Base-by-base conservation (phyloP, 2,888 invertebrate species). In the Charanyca ferruginea region DNA sequence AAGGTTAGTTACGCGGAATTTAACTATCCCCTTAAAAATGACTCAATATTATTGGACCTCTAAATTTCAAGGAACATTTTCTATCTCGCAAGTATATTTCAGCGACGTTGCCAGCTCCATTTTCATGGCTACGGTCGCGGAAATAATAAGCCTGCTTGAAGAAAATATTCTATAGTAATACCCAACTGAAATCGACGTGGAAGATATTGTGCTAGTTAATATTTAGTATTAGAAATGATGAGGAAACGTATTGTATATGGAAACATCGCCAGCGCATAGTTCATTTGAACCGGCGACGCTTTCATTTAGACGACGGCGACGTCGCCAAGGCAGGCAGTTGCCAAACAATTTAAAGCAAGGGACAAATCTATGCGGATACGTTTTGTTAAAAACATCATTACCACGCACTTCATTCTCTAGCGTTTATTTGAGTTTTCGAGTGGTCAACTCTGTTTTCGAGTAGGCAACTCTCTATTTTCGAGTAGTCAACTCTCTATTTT, bases 141-240 rank as follows among this genome's bases (percentile, higher is more conserved):
- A 38, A 38, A 16, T 38, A 38, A 32, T 5, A 0, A 32, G 32
- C 32, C 32, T 9, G 32, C 32, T 2, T 9, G 9, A 1, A 32
- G 32, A 32, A 1, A 28, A 28, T 9, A 32, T 32, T 32, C 8
- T 32, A 8, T 32, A 32, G 1, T 9, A 28, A 28, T 28, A 28
- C 16, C 13, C 4, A 38, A 38, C 16, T 13, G 3, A 38, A 38
- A 38, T 38, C 4, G 4, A 8, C 35, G 11, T 62, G 64, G 44
- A 63, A 63, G 62, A 20, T 35, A 35, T 62, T 62, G 44, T 62
- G 61, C 63, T 63, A 0, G 42, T 23, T 42, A 20, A 59, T 32
- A 7, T 18, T 18, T 25, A 44, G 0, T n/a, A n/a, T 4, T n/a
- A 23, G 54, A n/a, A 48, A 18, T 8, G 4, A 49, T 2, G 4